Conservation (phyloP, 2,113 vertebrate species). For the Etia nguti region DNA sequence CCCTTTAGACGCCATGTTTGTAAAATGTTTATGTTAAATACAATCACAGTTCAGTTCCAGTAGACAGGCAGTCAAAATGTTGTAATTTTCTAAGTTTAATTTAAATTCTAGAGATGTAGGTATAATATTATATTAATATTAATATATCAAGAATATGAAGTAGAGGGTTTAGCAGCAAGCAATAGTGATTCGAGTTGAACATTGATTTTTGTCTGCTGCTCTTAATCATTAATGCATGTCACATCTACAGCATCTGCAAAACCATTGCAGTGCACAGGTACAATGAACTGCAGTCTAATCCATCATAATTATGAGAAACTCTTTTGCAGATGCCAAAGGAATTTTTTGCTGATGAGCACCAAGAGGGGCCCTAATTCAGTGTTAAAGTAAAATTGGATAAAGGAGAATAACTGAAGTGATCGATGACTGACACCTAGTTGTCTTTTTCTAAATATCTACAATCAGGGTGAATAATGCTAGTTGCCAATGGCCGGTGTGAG, state of each 20-base stretch:
- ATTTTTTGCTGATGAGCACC: slow-evolving; percentile 29
- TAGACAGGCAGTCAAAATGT: background rate
- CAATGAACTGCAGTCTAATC: slow-evolving; percentile 83
- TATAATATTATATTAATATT: background rate
- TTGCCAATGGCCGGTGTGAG: background rate
- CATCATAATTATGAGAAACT: slow-evolving; percentile 83
- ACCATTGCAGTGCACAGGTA: slow-evolving; percentile 76
- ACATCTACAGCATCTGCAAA: slow-evolving; percentile 83
- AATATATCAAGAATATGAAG: background rate
- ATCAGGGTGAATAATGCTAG: background rate
- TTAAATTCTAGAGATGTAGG: background rate
- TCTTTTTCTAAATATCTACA: background rate
- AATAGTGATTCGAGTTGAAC: slow-evolving; percentile 20
- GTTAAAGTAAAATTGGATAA: background rate
- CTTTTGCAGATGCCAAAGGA: slow-evolving; percentile 72
- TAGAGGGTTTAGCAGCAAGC: background rate
- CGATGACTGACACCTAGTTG: background rate
- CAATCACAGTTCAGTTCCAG: background rate
- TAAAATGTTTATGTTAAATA: background rate
- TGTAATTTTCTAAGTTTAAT: background rate
- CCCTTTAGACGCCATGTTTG: background rate
- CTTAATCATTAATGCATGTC: slow-evolving; percentile 80
- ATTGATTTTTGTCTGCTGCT: slow-evolving; percentile 60
- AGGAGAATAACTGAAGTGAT: background rate
- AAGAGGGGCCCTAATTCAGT: background rate